A percentile compares a stretch with the other conserved stretches of the same genome.
These are phyloP conservation scores for Apolygus lucorum DNA, from an alignment of 1,140 invertebrate genomes.

Conservation along the genomic window DNA sequence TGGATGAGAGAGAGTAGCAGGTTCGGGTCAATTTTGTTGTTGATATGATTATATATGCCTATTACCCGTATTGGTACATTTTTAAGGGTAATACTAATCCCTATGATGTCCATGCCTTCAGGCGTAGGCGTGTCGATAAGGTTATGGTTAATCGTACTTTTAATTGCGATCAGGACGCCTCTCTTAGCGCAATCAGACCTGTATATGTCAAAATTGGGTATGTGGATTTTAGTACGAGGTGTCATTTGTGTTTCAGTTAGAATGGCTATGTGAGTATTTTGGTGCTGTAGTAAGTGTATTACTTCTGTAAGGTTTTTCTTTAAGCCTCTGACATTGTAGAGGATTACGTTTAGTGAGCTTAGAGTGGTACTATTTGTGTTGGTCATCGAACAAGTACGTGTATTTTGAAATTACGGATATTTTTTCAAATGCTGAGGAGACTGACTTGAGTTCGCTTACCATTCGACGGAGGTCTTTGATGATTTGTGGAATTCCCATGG, in stretches of 20 bases:
- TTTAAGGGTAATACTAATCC: not conserved
- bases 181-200: not conserved
- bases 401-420: not conserved
- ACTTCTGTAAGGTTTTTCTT: not conserved
- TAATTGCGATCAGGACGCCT: not conserved
- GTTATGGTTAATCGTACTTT: not conserved
- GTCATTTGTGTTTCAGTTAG: not conserved
- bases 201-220: not conserved
- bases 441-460: slow-evolving; percentile 2
- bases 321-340: slow-evolving; percentile 5
- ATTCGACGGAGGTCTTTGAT: not conserved
- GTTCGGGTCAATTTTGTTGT: not conserved
- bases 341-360: not conserved
- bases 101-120: not conserved
- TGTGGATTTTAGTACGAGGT: not conserved
- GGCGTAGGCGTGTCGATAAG: not conserved
- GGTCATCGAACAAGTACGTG: not conserved
- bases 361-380: not conserved
- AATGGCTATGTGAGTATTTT: not conserved
- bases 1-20: not conserved
- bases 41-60: not conserved
- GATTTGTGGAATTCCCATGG: not conserved
- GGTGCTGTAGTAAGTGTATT: not conserved
- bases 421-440: not conserved
- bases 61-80: not conserved